Base-by-base conservation (phyloP, 2,797 vertebrate species). In the Kryptolebias ocellatus region DNA sequence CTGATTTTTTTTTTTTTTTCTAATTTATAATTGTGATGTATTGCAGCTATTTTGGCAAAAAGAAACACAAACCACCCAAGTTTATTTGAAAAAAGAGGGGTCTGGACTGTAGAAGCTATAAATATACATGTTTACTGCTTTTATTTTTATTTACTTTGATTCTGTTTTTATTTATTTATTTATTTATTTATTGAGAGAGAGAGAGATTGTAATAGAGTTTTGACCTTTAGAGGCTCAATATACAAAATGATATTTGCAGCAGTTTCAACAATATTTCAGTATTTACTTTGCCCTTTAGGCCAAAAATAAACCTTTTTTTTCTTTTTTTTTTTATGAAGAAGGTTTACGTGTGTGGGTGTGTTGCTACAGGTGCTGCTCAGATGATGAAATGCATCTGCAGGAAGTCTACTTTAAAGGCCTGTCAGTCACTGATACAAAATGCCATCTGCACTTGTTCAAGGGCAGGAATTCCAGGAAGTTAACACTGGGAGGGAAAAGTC, bases 301-400 rank as follows among this genome's bases (percentile, higher is more conserved):
- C 31, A 51, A 27, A 42, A 18, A 15, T n/a, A 29, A 10, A 51
- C 18, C 44, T 3, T 5, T 37, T 10, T 47, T 45, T 34, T 46
- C 28, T 64, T 53, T 42, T 16, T 20, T 42, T 29, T 60, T 4
- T 60, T 29, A 3, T n/a, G 2, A 12, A 5, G 47, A 15, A 65
- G 52, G 42, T 53, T 18, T 50, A n/a, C 37, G 10, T 60, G 9
- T 18, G 60, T 64, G 52, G 68, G 39, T 1, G 27, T 62, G 29
- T 29, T 61, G 56, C 64, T 51, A n/a, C 51, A 60, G 51, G 51
- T 64, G 18, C 17, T 47, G 47, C 45, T 64, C 31, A 56, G 7
- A 53, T 4, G 46, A 66, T 17, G 2, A 69, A 58, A 64, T 45
- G 9, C 0, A 15, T 18, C 45, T 14, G 3, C 42, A 67, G 29